Conservation (phyloP, 1,140 invertebrate species). For the Diplogasteroides magnus region DNA sequence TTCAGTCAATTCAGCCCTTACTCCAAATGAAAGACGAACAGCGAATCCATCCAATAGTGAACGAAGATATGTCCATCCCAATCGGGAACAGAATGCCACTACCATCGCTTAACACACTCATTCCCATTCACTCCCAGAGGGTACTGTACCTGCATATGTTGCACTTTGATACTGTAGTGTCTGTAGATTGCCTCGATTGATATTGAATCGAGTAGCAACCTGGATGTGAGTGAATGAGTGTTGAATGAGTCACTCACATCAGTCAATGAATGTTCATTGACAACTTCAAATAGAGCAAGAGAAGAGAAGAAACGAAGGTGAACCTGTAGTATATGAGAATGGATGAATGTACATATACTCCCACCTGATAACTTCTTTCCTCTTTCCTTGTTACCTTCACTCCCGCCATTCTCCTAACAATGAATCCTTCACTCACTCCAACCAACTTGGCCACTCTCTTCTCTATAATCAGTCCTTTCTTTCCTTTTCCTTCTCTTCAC, state of each 20-base stretch:
- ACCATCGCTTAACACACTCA: slow-evolving; percentile 70
- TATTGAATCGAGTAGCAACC: slow-evolving; percentile 77
- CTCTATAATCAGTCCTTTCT: slow-evolving; percentile 61
- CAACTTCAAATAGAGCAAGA: slow-evolving; percentile 81
- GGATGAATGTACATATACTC: slow-evolving; percentile 1
- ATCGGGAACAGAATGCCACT: slow-evolving; percentile 78
- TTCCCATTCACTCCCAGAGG: slow-evolving; percentile 1
- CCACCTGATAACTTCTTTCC: slow-evolving; percentile 57
- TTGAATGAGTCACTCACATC: not conserved
- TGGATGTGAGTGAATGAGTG: slow-evolving; percentile 31
- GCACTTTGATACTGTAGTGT: slow-evolving; percentile 87
- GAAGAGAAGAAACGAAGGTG: slow-evolving; percentile 80
- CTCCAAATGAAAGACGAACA: slow-evolving; percentile 84
- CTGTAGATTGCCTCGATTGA: slow-evolving; percentile 78
- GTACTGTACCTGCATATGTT: slow-evolving; percentile 75
- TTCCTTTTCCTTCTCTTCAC: not conserved
- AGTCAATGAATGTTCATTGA: slow-evolving; percentile 69
- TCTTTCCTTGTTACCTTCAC: too few relatives aligned
- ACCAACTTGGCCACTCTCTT: slow-evolving; percentile 81
- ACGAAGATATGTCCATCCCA: slow-evolving; percentile 88
- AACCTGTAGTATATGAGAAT: slow-evolving; percentile 41
- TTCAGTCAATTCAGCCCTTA: slow-evolving; percentile 83
- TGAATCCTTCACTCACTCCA: slow-evolving; percentile 80
- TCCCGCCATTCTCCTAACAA: slow-evolving; percentile 74
- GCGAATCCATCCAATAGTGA: slow-evolving; percentile 85